Percentiles rank a stretch among this genome's conserved stretches.
phyloP scores from a whole-genome alignment of 2,113 vertebrate species.

The Ammodramus savannarum region DNA sequence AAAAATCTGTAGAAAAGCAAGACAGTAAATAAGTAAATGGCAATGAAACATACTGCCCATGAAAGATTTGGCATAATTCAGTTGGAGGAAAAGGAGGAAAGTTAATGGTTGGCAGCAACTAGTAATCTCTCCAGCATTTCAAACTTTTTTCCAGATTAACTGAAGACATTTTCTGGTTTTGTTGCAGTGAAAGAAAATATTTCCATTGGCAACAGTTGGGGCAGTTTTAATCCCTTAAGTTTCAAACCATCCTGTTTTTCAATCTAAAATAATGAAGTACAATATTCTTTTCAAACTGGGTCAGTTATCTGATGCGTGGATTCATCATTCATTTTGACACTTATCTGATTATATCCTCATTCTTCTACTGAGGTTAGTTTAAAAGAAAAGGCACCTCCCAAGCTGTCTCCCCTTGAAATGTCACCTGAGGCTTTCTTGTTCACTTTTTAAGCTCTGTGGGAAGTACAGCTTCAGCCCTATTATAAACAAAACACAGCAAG shows the following conservation, averaged over 20 bases:
- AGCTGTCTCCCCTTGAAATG: not conserved
- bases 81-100: not conserved
- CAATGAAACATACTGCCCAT: not conserved
- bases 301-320: not conserved
- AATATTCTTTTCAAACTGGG: not conserved
- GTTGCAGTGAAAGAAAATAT: not conserved
- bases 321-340: not conserved
- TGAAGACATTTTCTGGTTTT: not conserved
- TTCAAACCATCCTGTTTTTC: not conserved
- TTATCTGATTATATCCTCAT: not conserved
- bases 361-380: not conserved
- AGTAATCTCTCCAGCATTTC: not conserved
- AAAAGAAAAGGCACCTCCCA: slow-evolving; percentile 13
- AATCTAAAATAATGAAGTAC: not conserved
- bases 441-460: not conserved
- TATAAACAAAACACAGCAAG: not conserved
- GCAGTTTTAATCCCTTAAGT: not conserved
- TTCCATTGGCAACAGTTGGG: not conserved
- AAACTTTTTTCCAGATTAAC: not conserved
- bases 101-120: not conserved
- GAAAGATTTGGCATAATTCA: not conserved
- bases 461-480: not conserved
- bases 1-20: not conserved
- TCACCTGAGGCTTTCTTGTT: not conserved
- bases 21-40: not conserved